Conservation (phyloP, 1,140 invertebrate genomes). For the Oedothorax gibbosus region DNA sequence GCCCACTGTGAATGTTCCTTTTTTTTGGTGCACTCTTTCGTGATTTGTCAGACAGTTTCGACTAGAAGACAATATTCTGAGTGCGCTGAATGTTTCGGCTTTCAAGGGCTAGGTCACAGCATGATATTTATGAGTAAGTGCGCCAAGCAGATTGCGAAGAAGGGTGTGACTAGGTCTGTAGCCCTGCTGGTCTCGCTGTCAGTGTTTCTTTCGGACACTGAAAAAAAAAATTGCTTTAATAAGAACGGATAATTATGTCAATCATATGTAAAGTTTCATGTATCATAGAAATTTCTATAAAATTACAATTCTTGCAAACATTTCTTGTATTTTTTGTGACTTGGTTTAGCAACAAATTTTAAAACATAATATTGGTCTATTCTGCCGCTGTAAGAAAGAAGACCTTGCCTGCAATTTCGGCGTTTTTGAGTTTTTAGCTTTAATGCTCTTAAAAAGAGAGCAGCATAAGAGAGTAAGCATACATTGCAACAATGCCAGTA, state of each 20-base stretch:
- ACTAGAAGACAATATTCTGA: constrained; percentile 7
- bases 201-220: constrained; percentile 27
- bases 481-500: no score
- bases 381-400: neutral
- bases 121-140: neutral
- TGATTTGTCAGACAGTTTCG: neutral
- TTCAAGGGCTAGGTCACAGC: constrained; percentile 1
- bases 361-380: neutral
- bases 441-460: no score
- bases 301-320: neutral
- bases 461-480: no score
- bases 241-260: neutral
- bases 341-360: neutral
- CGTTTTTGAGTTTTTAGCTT: no score
- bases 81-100: neutral
- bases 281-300: neutral
- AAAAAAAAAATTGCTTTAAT: neutral
- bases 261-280: neutral
- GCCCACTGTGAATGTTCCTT: neutral
- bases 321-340: neutral
- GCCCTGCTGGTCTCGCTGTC: neutral
- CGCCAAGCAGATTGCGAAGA: neutral
- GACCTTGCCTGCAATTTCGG: neutral
- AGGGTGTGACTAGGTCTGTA: neutral
- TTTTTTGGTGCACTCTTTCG: neutral